phyloP scores from a whole-genome alignment of 2,888 invertebrate genomes.

The Schizotus pectinicornis region DNA sequence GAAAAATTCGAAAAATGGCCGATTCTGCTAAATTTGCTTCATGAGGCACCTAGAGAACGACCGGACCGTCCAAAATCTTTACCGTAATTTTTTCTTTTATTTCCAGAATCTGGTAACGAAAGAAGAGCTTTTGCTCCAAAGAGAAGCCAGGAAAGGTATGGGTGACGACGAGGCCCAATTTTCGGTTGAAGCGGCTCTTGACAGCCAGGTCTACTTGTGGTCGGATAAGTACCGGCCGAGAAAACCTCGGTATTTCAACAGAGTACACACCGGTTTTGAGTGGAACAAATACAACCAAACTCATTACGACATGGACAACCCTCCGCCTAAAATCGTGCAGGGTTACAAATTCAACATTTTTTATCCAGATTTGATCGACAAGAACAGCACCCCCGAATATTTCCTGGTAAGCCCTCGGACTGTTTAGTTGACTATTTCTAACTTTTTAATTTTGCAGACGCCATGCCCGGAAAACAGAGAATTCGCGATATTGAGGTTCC shows the following conservation, averaged over 20 bases:
- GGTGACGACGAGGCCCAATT: conserved; percentile 88
- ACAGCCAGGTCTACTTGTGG: conserved; percentile 90
- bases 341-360: conserved; percentile 99
- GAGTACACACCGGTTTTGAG: conserved; percentile 96
- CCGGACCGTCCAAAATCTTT: too few relatives aligned
- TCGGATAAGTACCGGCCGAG: conserved; percentile 98
- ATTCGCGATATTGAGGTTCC: conserved; percentile 93
- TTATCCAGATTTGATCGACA: conserved; percentile 98
- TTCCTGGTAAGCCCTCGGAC: conserved; percentile 71
- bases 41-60: too few relatives aligned
- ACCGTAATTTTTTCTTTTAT: too few relatives aligned
- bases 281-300: conserved; percentile 99
- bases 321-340: conserved; percentile 99
- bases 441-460: conserved; percentile 65
- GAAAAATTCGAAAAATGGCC: too few relatives aligned
- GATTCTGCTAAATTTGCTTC: too few relatives aligned
- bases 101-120: conserved; percentile 51
- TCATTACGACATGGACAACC: conserved; percentile 99
- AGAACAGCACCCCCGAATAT: conserved; percentile 90
- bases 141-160: conserved; percentile 85
- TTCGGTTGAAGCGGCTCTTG: conserved; percentile 86
- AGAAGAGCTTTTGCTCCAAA: conserved; percentile 72
- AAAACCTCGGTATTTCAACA: conserved; percentile 97
- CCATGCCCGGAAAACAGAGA: conserved; percentile 91
- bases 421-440: too few relatives aligned